Conservation (phyloP, 1,140 invertebrate species). For the Drosophila cardini region DNA sequence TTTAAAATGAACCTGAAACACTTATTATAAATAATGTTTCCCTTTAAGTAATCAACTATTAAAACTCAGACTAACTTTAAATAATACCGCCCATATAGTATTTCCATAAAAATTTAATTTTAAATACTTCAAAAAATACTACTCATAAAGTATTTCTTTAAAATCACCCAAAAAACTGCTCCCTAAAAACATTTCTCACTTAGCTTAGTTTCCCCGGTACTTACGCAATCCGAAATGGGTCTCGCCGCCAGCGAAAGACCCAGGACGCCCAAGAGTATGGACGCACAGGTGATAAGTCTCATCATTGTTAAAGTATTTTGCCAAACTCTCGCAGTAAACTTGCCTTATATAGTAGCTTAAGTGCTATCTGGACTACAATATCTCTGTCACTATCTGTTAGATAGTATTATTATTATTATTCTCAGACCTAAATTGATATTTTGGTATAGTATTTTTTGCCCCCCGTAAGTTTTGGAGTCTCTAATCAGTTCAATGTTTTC, state of each 20-base stretch:
- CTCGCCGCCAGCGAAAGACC: constrained; percentile 52
- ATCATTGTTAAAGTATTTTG: constrained; percentile 29
- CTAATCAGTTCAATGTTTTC: constrained; percentile 40
- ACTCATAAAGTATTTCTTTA: background rate
- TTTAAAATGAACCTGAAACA: too few relatives aligned
- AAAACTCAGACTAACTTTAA: too few relatives aligned
- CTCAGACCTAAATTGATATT: background rate
- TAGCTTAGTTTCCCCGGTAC: constrained; percentile 2
- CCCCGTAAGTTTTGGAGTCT: constrained; percentile 16
- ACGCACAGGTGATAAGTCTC: constrained; percentile 13
- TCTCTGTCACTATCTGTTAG: constrained; percentile 19
- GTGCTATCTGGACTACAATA: constrained; percentile 18
- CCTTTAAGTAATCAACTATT: too few relatives aligned
- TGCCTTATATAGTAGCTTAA: constrained; percentile 38
- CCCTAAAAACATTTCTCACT: too few relatives aligned
- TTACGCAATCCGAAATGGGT: constrained; percentile 75
- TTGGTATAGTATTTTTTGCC: background rate
- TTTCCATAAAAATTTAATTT: too few relatives aligned
- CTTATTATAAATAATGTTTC: too few relatives aligned
- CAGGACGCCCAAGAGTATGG: constrained; percentile 49
- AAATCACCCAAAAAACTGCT: background rate
- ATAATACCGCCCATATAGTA: too few relatives aligned
- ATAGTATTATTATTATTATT: constrained; percentile 21
- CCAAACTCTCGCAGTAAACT: background rate
- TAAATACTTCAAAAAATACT: background rate